Evolutionary conservation across 2,797 vertebrate genomes (phyloP).

Genomic region (Acomys russatus): DNA sequence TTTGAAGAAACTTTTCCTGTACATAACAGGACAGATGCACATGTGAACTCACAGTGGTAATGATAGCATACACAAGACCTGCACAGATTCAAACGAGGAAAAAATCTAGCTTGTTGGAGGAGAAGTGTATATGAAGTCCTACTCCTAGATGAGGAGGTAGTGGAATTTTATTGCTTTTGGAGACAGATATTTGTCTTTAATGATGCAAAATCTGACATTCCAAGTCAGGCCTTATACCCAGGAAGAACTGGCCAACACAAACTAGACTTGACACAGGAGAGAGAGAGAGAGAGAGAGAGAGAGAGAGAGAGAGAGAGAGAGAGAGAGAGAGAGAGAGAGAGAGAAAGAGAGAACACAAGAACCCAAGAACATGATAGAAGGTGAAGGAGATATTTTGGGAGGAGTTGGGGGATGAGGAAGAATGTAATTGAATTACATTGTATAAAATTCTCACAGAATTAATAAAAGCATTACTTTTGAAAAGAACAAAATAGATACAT

Average conservation of each 20-base stretch:
- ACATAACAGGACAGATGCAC: background rate
- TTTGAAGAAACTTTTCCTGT: background rate
- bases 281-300: background rate
- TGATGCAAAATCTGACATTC: too few relatives aligned
- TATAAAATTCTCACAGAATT: background rate
- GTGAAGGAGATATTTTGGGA: background rate
- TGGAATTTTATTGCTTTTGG: background rate
- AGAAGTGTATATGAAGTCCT: too few relatives aligned
- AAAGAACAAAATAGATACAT: background rate
- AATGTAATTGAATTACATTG: background rate
- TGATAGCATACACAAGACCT: too few relatives aligned
- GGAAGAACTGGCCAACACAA: too few relatives aligned
- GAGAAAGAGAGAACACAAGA: too few relatives aligned
- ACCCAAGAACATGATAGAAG: background rate
- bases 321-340: background rate
- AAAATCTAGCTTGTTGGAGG: too few relatives aligned
- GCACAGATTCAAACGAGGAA: too few relatives aligned
- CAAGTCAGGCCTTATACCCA: background rate
- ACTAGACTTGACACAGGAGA: too few relatives aligned
- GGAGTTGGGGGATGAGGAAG: background rate
- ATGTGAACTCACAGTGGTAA: too few relatives aligned
- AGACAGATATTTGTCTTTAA: too few relatives aligned
- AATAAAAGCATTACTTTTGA: background rate
- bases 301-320: background rate
- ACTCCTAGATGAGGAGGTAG: too few relatives aligned